Evolutionary conservation across 2,113 vertebrate genomes (phyloP).

Genomic region (Bostrychus sinensis): DNA sequence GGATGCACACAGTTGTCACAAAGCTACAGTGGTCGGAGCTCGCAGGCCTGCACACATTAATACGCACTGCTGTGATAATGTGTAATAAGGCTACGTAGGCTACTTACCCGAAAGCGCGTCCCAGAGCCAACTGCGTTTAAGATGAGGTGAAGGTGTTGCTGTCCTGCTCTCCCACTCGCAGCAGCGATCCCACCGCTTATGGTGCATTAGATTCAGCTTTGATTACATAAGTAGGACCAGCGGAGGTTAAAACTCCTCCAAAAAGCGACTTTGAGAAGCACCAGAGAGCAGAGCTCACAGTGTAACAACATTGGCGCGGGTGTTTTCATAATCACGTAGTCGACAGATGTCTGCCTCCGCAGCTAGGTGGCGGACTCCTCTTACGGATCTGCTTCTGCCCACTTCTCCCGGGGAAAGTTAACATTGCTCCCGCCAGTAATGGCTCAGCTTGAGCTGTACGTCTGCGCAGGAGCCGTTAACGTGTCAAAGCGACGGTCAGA

Average conservation of each 20-base stretch:
- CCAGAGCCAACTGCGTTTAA: constrained; percentile 72
- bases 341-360: constrained; percentile 60
- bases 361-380: constrained; percentile 73
- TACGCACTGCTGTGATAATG: constrained; percentile 64
- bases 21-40: constrained; percentile 36
- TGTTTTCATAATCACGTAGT: constrained; percentile 74
- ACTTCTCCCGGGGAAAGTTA: constrained; percentile 66
- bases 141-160: constrained; percentile 67
- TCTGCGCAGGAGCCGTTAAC: constrained; percentile 45
- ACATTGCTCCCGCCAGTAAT: constrained; percentile 60
- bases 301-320: constrained; percentile 76
- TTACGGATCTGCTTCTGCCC: constrained; percentile 40
- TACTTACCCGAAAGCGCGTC: constrained; percentile 76
- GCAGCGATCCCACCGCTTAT: constrained; percentile 42
- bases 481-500: constrained; percentile 37
- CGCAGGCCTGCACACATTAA: constrained; percentile 67
- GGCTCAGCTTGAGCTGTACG: constrained; percentile 38
- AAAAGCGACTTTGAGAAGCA: constrained; percentile 60
- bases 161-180: constrained; percentile 52
- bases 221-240: constrained; percentile 68
- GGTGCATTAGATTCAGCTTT: constrained; percentile 61
- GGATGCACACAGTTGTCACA: constrained; percentile 47
- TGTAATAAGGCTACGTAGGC: constrained; percentile 72
- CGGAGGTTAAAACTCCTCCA: constrained; percentile 61
- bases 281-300: constrained; percentile 55